These are phyloP conservation scores for Rachycentron canadum DNA, from an alignment of 2,797 vertebrate genomes.

Conservation along the genomic window DNA sequence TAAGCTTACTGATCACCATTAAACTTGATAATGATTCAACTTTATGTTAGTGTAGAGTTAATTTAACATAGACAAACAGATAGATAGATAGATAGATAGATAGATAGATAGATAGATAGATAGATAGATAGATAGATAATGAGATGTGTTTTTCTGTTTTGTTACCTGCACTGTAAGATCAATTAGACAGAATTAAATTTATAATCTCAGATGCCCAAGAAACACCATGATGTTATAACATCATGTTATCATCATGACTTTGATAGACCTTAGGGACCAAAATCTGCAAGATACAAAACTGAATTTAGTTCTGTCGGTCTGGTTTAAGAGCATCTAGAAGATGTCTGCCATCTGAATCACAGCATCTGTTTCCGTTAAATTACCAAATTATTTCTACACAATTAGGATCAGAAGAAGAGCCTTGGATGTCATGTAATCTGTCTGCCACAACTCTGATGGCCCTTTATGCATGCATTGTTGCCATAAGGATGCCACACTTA, in stretches of 20 bases:
- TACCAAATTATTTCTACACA: conserved; percentile 14
- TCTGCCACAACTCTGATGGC: conserved; percentile 60
- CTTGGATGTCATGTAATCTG: conserved; percentile 54
- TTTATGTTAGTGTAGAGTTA: neutral
- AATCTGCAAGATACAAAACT: neutral
- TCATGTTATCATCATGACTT: neutral
- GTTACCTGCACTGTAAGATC: neutral
- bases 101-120: neutral
- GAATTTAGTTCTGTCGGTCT: neutral
- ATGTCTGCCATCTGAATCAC: conserved; percentile 17
- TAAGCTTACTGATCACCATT: neutral
- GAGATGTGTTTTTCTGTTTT: neutral
- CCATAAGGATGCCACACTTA: conserved; percentile 75
- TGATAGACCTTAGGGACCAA: neutral
- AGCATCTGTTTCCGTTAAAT: conserved; percentile 7
- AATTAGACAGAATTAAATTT: neutral
- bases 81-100: conserved; percentile 22
- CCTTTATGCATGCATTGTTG: conserved; percentile 75
- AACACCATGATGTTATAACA: neutral
- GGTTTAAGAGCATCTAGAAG: neutral
- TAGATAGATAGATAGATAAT: conserved; percentile 20
- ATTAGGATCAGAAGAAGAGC: conserved; percentile 7
- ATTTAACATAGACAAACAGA: neutral
- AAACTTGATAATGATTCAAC: neutral
- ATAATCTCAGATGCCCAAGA: neutral